Evolutionary conservation across 2,888 invertebrate species (phyloP), one percentile per base, ranked within the genome.

Genomic region (Cylloceria caligata): DNA sequence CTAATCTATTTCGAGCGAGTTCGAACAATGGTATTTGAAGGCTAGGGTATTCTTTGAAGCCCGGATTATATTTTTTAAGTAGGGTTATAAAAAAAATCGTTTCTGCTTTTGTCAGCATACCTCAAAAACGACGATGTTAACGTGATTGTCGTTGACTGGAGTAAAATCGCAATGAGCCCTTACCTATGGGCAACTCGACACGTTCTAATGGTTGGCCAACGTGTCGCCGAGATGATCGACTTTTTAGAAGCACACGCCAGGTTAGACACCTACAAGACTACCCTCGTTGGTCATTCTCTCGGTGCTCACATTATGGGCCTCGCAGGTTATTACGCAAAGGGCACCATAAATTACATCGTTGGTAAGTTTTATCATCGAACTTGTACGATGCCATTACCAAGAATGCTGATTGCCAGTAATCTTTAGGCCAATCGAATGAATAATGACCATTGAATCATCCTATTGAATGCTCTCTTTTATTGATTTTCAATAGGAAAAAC

Each of bases 301-400:
- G 92, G 91, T 3, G 91, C 89, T 6, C 92, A 91, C 57, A 83
- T 91, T 3, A 86, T 87, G 75, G 91, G 91, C 45, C 74, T 91
- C 9, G 87, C 89, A n/a, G 89, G 86, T 7, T 86, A 85, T 57
- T 83, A 88, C 45, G 76, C 87, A 5, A 81, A 77, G 0, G 64
- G 78, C 11, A 86, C 65, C 16, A 81, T 89, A 4, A 81, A 84
- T 24, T 87, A 87, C 74, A 76, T 90, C n/a, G 86, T 90, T 27
- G 91, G 90, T 91, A 84, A 85, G 88, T 83, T 62, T 19, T 9
- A 64, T 55, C 49, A 13, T n/a, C 11, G 5, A 21, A 1, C 5
- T 64, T 60, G 7, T 13, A 57, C 16, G 27, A 57, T n/a, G 27
- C 3, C 21, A 6, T 49, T 6, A 49, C 19, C 9, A 49, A 21